Evolutionary conservation across 2,113 vertebrate species (phyloP), one percentile per base, ranked within the genome.

Genomic region (Sylvietta virens): DNA sequence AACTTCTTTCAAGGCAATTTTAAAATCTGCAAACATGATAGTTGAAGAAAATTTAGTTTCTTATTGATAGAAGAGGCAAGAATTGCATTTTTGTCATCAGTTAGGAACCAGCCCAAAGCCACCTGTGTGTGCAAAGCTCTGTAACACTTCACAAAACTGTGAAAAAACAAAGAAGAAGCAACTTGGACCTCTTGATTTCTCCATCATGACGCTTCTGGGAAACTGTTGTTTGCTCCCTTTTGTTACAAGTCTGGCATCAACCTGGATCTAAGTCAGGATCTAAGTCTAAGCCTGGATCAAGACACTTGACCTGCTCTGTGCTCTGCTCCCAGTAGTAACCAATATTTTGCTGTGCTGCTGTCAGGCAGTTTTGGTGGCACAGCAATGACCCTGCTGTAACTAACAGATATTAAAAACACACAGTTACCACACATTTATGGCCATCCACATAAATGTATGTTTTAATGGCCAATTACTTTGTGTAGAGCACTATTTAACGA

Each of bases 391-490:
- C 15, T 72, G 71, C 71, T 61, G 58, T 44, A 86, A 80, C 66
- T 88, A 72, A 90, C 5, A 53, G 54, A 17, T 48, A 88, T n/a
- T 82, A 82, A 90, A 79, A 76, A 3, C 54, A 90, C 73, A 27
- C 44, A 65, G 33, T 65, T 86, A 80, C 12, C 53, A 54, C 1
- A 1, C 24, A 51, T 90, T 85, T 79, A 94, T 62, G 47, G 16
- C 35, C 30, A 13, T 3, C 47, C 33, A 50, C 30, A 62, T 28
- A 86, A 89, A 84, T 48, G 64, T 8, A 2, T 53, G 18, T 31
- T 86, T 86, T 95, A 94, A 93, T 80, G 81, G 77, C 53, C 81
- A 89, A 53, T 80, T 92, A 80, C 58, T 94, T 80, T 72, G 66
- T 58, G 26, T 31, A 64, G 39, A 73, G 67, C 60, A 51, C 48